phyloP scores from a whole-genome alignment of 2,113 vertebrate genomes.

The Beaufortia kweichowensis region DNA sequence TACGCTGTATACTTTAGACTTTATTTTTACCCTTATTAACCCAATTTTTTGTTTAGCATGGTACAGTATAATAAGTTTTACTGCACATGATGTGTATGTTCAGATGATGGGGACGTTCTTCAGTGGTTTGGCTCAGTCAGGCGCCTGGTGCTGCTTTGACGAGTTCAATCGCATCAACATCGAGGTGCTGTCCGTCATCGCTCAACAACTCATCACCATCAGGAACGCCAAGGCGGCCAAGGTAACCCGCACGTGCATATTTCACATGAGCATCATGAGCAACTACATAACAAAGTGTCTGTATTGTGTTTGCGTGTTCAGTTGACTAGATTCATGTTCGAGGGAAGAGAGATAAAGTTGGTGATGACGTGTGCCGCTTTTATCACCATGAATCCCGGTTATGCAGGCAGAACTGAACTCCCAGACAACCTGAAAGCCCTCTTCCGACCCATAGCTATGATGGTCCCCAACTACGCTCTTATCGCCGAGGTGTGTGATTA shows the following conservation, averaged over 20 bases:
- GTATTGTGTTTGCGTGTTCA: slow-evolving; percentile 54
- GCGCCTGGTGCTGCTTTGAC: slow-evolving; percentile 84
- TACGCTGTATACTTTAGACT: too few relatives aligned
- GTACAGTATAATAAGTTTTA: too few relatives aligned
- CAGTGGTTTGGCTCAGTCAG: slow-evolving; percentile 82
- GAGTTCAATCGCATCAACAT: slow-evolving; percentile 86
- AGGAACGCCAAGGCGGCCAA: slow-evolving; percentile 80
- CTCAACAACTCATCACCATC: slow-evolving; percentile 83
- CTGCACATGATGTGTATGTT: slow-evolving; percentile 49
- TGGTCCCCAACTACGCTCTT: slow-evolving; percentile 88
- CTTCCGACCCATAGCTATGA: slow-evolving; percentile 88
- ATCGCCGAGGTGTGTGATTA: slow-evolving; percentile 78
- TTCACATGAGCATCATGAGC: neutral
- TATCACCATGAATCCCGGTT: slow-evolving; percentile 92
- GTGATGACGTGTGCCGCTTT: slow-evolving; percentile 86
- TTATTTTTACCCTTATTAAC: too few relatives aligned
- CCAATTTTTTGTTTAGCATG: too few relatives aligned
- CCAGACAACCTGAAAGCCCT: slow-evolving; percentile 88
- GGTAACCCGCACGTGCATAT: slow-evolving; percentile 58
- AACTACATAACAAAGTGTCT: neutral
- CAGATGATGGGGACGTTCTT: slow-evolving; percentile 88
- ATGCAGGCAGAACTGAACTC: slow-evolving; percentile 83
- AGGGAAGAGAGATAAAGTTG: slow-evolving; percentile 85
- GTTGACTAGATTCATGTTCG: slow-evolving; percentile 85
- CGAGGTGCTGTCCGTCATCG: slow-evolving; percentile 84